phyloP scores from a whole-genome alignment of 2,888 invertebrate species.

The Hydroisotoma schaefferi region DNA sequence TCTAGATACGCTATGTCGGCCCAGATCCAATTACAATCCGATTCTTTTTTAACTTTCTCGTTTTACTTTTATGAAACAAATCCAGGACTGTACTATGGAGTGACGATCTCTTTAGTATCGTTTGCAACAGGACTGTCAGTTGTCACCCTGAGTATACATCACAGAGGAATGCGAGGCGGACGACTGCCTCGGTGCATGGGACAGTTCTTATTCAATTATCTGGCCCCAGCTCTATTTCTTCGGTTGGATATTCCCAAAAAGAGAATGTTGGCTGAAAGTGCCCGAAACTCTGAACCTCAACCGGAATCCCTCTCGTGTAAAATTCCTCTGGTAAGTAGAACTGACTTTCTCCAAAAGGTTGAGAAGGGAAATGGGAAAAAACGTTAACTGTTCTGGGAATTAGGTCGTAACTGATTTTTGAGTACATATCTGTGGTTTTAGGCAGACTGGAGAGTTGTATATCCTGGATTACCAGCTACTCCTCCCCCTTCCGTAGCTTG shows the following conservation, averaged over 20 bases:
- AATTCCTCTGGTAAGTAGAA: slow-evolving; percentile 8
- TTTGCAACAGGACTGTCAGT: slow-evolving; percentile 53
- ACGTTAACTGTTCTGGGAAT: no score
- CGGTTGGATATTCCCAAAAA: slow-evolving; percentile 48
- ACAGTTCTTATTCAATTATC: slow-evolving; percentile 53
- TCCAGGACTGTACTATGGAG: slow-evolving; percentile 58
- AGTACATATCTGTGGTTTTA: slow-evolving; percentile 4
- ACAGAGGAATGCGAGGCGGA: slow-evolving; percentile 55
- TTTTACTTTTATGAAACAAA: not conserved
- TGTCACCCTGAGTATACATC: slow-evolving; percentile 56
- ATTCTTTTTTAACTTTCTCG: not conserved
- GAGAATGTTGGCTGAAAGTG: not conserved
- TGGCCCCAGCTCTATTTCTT: slow-evolving; percentile 52
- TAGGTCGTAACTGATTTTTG: not conserved
- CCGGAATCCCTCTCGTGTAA: slow-evolving; percentile 6
- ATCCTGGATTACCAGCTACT: slow-evolving; percentile 41
- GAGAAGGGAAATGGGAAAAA: no score
- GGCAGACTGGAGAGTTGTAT: slow-evolving; percentile 44
- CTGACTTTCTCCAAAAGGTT: no score
- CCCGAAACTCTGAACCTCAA: not conserved
- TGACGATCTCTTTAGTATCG: slow-evolving; percentile 56
- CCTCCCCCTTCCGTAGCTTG: slow-evolving; percentile 31
- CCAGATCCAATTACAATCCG: no score
- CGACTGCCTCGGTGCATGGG: slow-evolving; percentile 52
- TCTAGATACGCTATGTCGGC: no score